These are phyloP conservation scores for Nebria ingens DNA, from an alignment of 1,140 invertebrate species.

Conservation along the genomic window DNA sequence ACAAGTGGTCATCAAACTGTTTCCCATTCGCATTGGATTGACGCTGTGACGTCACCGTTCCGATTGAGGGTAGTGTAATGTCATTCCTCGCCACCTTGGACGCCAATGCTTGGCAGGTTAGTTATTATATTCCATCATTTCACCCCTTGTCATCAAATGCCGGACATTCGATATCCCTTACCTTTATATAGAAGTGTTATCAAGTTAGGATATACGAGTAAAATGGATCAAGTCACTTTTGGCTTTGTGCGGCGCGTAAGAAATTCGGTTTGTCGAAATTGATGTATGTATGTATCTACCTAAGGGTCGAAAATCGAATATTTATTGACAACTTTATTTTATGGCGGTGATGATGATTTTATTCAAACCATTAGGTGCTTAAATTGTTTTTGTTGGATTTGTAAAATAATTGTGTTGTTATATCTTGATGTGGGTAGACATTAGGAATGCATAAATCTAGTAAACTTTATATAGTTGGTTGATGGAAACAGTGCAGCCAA, in stretches of 20 bases:
- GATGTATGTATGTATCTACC: no score
- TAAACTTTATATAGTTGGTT: background rate
- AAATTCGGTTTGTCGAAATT: background rate
- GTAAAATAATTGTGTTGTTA: no score
- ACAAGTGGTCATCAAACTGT: background rate
- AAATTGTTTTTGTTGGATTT: no score
- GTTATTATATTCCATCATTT: no score
- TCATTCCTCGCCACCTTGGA: constrained; percentile 39
- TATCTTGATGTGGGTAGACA: background rate
- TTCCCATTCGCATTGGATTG: background rate
- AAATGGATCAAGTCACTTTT: background rate
- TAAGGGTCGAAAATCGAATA: no score
- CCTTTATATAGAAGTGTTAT: background rate
- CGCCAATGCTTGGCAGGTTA: constrained; percentile 40
- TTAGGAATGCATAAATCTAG: background rate
- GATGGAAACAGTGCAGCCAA: background rate
- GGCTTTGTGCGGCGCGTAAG: background rate
- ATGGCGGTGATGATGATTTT: no score
- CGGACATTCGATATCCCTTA: constrained; percentile 14
- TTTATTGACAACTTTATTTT: no score
- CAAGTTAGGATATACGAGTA: background rate
- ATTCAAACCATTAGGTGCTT: no score
- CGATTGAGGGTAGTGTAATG: constrained; percentile 22
- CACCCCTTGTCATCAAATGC: constrained; percentile 15
- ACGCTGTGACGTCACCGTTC: background rate